Base-by-base conservation (phyloP, 1,140 invertebrate genomes). In the Neoseiulus cucumeris region DNA sequence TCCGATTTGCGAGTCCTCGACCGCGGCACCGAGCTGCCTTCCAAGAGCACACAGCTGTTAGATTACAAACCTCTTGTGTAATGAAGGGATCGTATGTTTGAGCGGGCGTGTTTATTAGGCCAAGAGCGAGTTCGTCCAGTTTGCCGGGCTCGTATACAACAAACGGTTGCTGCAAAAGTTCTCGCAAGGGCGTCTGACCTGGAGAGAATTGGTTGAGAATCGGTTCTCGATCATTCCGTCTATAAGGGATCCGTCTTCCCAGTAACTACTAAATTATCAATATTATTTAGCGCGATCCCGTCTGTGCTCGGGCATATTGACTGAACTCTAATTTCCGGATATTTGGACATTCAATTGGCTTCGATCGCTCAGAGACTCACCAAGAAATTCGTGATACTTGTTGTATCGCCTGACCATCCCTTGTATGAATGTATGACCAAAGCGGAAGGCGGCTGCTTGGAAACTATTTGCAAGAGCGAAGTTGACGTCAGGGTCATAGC, bases 61-160 rank as follows among this genome's bases (percentile, higher is more conserved):
- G 4, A 59, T 5, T 0, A 18, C n/a, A 81, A 75, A 86, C 84
- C 78, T 92, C 87, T 77, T 89, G 85, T 0, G 89, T 91, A 66
- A 94, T 89, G 0, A 89, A 90, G 72, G 91, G 88, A 72, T 94
- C 90, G 86, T 92, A 91, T 70, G 87, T 89, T 77, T 93, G 89
- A 4, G 89, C 88, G 7, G 91, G 87, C 79, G 92, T 89, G 75
- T 94, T 93, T 29, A 89, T 86, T 33, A 93, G 74, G 41, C 89
- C 89, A 86, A 91, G 89, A 7, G 91, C 81, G 72, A 91, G 91
- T 76, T 92, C 87, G 72, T 94, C 90, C 1, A 91, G 76, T 39
- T 89, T 85, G 29, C 89, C 90, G n/a, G 88, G 87, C 72, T 88
- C 80, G 75, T 92, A 92, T 47, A 93, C 75, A 74, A 92, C 88